phyloP scores from a whole-genome alignment of 1,140 invertebrate genomes.

The Pentalonia nigronervosa region DNA sequence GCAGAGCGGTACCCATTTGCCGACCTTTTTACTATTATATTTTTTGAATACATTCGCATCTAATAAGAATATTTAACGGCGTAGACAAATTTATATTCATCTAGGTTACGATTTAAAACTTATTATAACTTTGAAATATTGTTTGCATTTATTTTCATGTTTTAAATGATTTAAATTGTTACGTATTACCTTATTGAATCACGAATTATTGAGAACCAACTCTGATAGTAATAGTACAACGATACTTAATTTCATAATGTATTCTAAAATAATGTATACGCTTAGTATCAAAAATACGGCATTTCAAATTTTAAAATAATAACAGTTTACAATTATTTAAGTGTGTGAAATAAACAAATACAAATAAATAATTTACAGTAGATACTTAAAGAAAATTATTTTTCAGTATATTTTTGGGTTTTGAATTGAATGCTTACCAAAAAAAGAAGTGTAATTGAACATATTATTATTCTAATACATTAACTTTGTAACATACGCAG shows the following conservation, averaged over 20 bases:
- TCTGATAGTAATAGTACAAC: not conserved
- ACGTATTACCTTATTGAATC: too few relatives aligned
- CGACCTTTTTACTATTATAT: not conserved
- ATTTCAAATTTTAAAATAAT: not conserved
- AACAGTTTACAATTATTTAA: not conserved
- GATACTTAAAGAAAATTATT: not conserved
- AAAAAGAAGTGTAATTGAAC: not conserved
- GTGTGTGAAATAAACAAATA: too few relatives aligned
- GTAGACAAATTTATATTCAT: not conserved
- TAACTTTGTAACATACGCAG: not conserved
- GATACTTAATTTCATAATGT: not conserved
- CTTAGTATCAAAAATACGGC: not conserved
- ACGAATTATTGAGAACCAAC: not conserved
- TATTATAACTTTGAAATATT: not conserved
- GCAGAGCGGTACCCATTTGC: too few relatives aligned
- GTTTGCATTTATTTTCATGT: not conserved
- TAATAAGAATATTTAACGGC: not conserved
- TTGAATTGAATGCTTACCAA: slow-evolving; percentile 43
- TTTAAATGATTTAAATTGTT: not conserved
- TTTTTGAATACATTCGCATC: not conserved
- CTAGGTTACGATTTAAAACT: not conserved
- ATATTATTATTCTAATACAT: not conserved
- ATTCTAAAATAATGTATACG: not conserved
- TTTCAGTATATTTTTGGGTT: not conserved
- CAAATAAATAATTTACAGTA: too few relatives aligned